These are phyloP conservation scores for Xenopus petersii DNA, from an alignment of 2,797 vertebrate genomes.

Conservation along the genomic window DNA sequence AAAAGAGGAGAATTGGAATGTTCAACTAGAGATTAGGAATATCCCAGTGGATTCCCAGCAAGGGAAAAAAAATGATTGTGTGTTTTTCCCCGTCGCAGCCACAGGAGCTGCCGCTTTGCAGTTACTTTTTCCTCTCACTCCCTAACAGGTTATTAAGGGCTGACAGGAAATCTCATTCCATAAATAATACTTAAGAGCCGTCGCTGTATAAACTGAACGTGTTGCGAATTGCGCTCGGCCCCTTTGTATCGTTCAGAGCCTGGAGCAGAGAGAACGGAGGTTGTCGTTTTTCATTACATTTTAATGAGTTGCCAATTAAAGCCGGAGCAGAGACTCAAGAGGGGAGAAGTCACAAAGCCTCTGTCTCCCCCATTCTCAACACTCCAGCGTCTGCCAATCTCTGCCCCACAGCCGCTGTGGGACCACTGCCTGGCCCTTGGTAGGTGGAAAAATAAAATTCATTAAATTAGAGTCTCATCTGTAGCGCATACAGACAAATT, in stretches of 20 bases:
- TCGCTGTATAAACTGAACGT: slow-evolving; percentile 72
- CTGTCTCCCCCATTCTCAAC: slow-evolving; percentile 59
- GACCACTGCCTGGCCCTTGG: slow-evolving; percentile 57
- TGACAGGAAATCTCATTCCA: slow-evolving; percentile 75
- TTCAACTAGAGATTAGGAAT: too few relatives aligned
- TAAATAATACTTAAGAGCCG: slow-evolving; percentile 77
- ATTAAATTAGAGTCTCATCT: slow-evolving; percentile 71
- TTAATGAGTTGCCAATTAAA: slow-evolving; percentile 82
- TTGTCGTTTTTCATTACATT: slow-evolving; percentile 80
- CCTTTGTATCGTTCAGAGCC: slow-evolving; percentile 72
- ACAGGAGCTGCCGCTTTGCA: too few relatives aligned
- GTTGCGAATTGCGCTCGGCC: slow-evolving; percentile 73
- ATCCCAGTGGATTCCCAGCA: too few relatives aligned
- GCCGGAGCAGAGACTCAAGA: slow-evolving; percentile 65
- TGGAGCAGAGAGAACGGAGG: slow-evolving; percentile 73
- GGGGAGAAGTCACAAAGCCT: slow-evolving; percentile 63
- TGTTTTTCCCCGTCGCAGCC: not conserved
- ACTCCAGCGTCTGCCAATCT: slow-evolving; percentile 35
- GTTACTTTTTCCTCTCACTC: slow-evolving; percentile 30
- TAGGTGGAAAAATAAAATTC: slow-evolving; percentile 59
- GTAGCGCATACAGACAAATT: slow-evolving; percentile 65
- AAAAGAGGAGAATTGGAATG: too few relatives aligned
- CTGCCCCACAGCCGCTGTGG: slow-evolving; percentile 63
- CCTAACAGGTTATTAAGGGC: slow-evolving; percentile 69
- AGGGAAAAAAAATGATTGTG: too few relatives aligned